Percentiles rank a stretch among this genome's conserved stretches.
These are phyloP conservation scores for Lasioglossum oenotherae DNA, from an alignment of 2,888 invertebrate genomes.

Conservation along the genomic window DNA sequence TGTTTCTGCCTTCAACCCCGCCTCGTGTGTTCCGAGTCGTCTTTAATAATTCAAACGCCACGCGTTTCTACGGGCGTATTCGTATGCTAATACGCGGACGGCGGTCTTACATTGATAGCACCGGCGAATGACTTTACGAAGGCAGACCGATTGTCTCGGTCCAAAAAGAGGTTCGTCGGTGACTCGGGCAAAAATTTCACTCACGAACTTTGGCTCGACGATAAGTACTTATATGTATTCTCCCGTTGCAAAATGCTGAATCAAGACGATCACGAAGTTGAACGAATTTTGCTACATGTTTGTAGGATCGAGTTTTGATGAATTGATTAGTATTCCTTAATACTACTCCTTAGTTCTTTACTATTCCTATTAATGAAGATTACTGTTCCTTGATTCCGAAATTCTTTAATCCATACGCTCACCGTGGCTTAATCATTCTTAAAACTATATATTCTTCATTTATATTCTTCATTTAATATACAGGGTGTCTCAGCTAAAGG, in stretches of 20 bases:
- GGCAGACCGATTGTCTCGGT: neutral
- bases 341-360: too few species aligned
- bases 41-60: constrained; percentile 75
- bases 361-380: too few species aligned
- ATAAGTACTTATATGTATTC: neutral
- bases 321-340: too few species aligned
- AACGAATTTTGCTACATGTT: neutral
- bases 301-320: neutral
- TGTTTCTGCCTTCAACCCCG: constrained; percentile 61
- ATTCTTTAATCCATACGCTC: too few species aligned
- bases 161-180: neutral
- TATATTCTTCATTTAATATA: too few species aligned
- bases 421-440: too few species aligned
- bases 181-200: neutral
- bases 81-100: constrained; percentile 72
- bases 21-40: constrained; percentile 51
- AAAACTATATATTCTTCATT: too few species aligned
- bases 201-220: neutral
- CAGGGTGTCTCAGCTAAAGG: too few species aligned
- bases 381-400: too few species aligned
- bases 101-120: constrained; percentile 29
- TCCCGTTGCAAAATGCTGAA: neutral
- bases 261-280: neutral
- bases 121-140: constrained; percentile 11
- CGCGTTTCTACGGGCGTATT: constrained; percentile 68